A percentile compares a stretch with the other conserved stretches of the same genome.
Conservation (phyloP, 2,888 invertebrate species). For the Drosophila phalerata region DNA sequence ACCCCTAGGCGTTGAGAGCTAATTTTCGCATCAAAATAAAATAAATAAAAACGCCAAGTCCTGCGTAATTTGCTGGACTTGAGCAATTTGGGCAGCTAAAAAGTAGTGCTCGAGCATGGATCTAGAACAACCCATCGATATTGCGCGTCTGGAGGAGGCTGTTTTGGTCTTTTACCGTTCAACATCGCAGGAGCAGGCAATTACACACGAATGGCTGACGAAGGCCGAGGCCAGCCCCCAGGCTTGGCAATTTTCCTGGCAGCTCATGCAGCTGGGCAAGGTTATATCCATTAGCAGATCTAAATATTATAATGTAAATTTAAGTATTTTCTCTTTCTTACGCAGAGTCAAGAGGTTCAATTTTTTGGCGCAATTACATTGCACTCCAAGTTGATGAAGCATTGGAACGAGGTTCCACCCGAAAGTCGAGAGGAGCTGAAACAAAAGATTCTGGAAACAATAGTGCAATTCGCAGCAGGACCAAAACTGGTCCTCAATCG, state of each 20-base stretch:
- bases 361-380: conserved; percentile 97
- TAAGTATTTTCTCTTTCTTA: not conserved
- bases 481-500: conserved; percentile 94
- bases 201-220: conserved; percentile 94
- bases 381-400: conserved; percentile 94
- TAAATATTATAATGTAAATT: not conserved
- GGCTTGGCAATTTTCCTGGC: conserved; percentile 98
- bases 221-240: conserved; percentile 93
- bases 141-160: conserved; percentile 84
- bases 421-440: conserved; percentile 92
- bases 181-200: conserved; percentile 89
- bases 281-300: conserved; percentile 85
- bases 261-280: conserved; percentile 92
- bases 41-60: conserved; percentile 46
- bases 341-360: conserved; percentile 94
- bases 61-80: conserved; percentile 51
- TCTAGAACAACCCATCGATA: conserved; percentile 75
- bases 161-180: conserved; percentile 85
- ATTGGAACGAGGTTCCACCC: conserved; percentile 94
- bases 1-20: conserved; percentile 45
- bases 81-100: conserved; percentile 18
- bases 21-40: conserved; percentile 50
- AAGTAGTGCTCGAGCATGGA: conserved; percentile 31
- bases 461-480: conserved; percentile 91
- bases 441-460: conserved; percentile 91